Percentiles rank a stretch among this genome's conserved stretches.
Evolutionary conservation across 92 coral and sea anemone species (phyloP).

Genomic region (Phenganax marumi): DNA sequence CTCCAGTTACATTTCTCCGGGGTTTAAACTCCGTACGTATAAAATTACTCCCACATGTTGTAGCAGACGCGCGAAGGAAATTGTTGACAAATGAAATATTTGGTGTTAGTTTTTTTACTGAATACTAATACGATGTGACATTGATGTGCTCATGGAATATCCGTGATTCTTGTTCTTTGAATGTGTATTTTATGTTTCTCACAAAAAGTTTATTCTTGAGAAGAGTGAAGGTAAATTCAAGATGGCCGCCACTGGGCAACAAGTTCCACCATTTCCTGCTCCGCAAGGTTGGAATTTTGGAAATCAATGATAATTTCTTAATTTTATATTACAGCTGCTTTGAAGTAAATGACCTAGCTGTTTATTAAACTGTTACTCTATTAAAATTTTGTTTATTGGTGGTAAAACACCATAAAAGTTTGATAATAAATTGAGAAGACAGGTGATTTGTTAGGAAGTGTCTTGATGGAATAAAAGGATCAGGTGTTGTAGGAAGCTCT

Average conservation of each 20-base stretch:
- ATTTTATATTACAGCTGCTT: background rate
- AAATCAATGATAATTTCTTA: background rate
- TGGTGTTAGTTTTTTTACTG: background rate
- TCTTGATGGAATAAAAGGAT: too few relatives aligned
- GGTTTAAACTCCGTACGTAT: constrained; percentile 1
- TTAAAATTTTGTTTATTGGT: too few relatives aligned
- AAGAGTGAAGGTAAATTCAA: background rate
- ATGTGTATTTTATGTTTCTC: background rate
- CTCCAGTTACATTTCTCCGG: background rate
- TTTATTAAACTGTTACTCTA: too few relatives aligned
- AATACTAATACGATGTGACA: background rate
- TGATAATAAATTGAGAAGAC: too few relatives aligned
- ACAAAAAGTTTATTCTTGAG: background rate
- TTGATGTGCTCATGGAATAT: constrained; percentile 7
- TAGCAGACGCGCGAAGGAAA: background rate
- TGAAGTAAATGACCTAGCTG: background rate
- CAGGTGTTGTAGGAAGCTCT: too few relatives aligned
- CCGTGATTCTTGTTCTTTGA: background rate
- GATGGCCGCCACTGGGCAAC: constrained; percentile 43
- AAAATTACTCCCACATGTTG: constrained; percentile 11
- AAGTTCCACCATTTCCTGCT: constrained; percentile 45
- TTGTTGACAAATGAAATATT: constrained; percentile 8
- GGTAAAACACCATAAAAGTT: too few relatives aligned
- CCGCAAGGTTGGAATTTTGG: constrained; percentile 36
- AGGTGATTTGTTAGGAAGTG: too few relatives aligned